Percentiles rank a stretch among this genome's conserved stretches.
phyloP scores from a whole-genome alignment of 2,113 vertebrate genomes.

The Eolophus roseicapilla region DNA sequence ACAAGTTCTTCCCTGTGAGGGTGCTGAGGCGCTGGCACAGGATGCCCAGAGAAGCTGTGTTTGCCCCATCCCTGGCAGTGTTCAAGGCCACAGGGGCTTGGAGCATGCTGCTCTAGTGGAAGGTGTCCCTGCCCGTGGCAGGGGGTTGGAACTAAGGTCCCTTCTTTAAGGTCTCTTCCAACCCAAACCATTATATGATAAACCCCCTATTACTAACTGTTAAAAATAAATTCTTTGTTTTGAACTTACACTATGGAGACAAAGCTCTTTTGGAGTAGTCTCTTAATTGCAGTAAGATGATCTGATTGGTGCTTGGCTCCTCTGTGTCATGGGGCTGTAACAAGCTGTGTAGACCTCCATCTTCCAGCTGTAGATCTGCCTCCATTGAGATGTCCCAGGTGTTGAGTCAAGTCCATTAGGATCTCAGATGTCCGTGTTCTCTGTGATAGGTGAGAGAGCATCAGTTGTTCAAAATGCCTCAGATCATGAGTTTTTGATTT shows the following conservation, averaged over 20 bases:
- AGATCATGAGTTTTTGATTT: background rate
- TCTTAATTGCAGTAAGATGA: background rate
- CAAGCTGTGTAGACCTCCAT: background rate
- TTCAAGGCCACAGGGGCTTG: background rate
- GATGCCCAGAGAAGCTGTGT: no score
- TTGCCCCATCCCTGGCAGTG: no score
- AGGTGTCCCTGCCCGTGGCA: background rate
- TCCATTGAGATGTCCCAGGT: background rate
- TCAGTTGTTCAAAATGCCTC: background rate
- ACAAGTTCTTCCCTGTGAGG: no score
- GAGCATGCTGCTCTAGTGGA: background rate
- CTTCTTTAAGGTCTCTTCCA: background rate
- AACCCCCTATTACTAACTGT: background rate
- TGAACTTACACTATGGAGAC: background rate
- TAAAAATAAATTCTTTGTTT: background rate
- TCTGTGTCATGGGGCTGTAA: background rate
- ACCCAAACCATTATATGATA: background rate
- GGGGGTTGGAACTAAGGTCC: background rate
- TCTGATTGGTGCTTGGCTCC: background rate
- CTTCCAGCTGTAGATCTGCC: background rate
- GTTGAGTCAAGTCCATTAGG: background rate
- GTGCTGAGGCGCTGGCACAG: no score
- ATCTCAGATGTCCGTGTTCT: background rate
- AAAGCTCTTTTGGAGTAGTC: background rate
- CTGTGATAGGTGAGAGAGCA: background rate